Conservation (phyloP, 2,797 vertebrate species). For the Peromyscus attwateri region DNA sequence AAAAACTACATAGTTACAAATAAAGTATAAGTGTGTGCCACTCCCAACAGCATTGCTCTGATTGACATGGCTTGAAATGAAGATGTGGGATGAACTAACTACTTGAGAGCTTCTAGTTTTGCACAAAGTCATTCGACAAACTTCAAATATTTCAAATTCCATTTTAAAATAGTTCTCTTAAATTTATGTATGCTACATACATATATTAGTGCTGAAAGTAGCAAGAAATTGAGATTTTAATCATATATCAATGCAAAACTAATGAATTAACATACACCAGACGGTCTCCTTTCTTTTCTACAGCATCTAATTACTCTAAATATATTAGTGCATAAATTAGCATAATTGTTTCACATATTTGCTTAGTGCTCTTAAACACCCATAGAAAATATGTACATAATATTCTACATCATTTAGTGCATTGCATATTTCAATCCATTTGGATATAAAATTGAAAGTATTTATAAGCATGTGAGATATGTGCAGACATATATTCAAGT, state of each 20-base stretch:
- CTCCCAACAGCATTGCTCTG: background rate
- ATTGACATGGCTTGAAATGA: background rate
- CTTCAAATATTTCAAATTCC: conserved; percentile 52
- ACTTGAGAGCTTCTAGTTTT: conserved; percentile 33
- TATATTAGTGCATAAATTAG: conserved; percentile 77
- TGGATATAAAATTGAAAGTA: conserved; percentile 59
- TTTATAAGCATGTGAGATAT: background rate
- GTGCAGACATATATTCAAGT: conserved; percentile 33
- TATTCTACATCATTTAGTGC: conserved; percentile 59
- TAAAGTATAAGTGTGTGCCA: background rate
- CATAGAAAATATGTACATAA: conserved; percentile 51
- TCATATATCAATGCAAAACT: conserved; percentile 57
- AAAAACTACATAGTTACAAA: conserved; percentile 40
- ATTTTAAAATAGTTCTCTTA: conserved; percentile 61
- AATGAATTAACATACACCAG: conserved; percentile 76
- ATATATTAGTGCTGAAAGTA: conserved; percentile 47
- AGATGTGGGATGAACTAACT: background rate
- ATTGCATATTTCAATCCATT: conserved; percentile 62
- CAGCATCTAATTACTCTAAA: conserved; percentile 76
- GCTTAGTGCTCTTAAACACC: conserved; percentile 58
- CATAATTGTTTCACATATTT: conserved; percentile 75
- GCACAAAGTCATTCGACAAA: conserved; percentile 7
- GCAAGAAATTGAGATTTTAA: conserved; percentile 62
- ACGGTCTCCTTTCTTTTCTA: conserved; percentile 74
- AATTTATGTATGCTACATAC: conserved; percentile 47